Evolutionary conservation across 2,113 vertebrate species (phyloP).

Genomic region (Alligator sinensis): DNA sequence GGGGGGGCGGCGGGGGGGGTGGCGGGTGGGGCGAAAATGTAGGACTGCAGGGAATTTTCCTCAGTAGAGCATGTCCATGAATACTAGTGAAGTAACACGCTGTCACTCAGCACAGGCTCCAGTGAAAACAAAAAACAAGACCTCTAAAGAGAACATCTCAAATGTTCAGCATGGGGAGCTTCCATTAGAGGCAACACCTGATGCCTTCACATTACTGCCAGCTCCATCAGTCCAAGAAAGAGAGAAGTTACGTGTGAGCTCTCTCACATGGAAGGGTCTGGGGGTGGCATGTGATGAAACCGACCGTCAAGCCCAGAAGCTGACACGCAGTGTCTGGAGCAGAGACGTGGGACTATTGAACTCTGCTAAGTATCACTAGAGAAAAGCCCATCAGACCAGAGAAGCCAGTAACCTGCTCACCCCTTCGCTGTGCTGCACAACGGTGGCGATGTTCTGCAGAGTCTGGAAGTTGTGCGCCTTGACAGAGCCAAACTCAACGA

Average conservation of each 20-base stretch:
- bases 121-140: no score
- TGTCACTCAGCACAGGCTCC: no score
- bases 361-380: rapidly evolving
- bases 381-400: neutral
- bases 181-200: neutral
- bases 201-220: neutral
- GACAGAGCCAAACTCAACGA: constrained; percentile 94
- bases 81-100: no score
- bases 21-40: no score
- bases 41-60: neutral
- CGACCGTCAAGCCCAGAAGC: neutral
- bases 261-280: neutral
- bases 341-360: rapidly evolving
- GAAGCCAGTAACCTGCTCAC: constrained; percentile 74
- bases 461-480: constrained; percentile 91
- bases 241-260: neutral
- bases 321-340: neutral
- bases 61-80: no score
- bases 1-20: no score
- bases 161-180: neutral
- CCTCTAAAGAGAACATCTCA: no score
- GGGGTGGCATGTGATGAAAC: neutral
- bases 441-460: constrained; percentile 89
- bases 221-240: neutral
- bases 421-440: constrained; percentile 96